Conservation (phyloP, 2,888 invertebrate genomes). For the Thalpophila matura region DNA sequence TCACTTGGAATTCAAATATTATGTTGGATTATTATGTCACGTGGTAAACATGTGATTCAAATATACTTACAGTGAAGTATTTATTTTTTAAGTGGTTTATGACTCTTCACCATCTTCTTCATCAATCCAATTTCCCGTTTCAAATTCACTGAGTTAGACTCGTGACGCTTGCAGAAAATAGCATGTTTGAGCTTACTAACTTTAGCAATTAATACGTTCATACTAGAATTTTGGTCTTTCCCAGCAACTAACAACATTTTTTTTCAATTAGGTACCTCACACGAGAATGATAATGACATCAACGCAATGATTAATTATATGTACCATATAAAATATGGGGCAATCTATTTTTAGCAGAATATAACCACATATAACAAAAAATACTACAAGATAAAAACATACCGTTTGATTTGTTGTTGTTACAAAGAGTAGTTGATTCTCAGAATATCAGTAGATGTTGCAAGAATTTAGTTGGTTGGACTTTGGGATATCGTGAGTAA, state of each 20-base stretch:
- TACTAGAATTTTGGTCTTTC: neutral
- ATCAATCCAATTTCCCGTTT: neutral
- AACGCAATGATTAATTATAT: too few relatives aligned
- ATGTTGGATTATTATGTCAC: slow-evolving; percentile 15
- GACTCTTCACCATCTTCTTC: neutral
- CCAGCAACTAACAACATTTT: too few relatives aligned
- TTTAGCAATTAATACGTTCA: too few relatives aligned
- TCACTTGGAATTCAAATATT: neutral
- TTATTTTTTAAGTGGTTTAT: neutral
- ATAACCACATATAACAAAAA: too few relatives aligned
- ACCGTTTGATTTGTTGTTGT: neutral
- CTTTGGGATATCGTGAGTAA: slow-evolving; percentile 5
- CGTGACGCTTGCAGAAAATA: too few relatives aligned
- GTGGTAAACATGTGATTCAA: neutral
- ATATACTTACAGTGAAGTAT: neutral
- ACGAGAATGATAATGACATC: too few relatives aligned
- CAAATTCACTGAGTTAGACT: neutral
- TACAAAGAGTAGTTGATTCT: neutral
- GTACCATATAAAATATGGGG: too few relatives aligned
- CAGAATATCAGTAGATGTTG: slow-evolving; percentile 14
- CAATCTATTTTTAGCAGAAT: too few relatives aligned
- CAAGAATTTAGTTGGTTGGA: slow-evolving; percentile 4
- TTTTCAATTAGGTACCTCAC: too few relatives aligned
- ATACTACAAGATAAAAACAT: neutral
- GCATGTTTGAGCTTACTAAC: too few relatives aligned